Conservation (phyloP, 2,797 vertebrate genomes). For the Paedocypris micromegethes region DNA sequence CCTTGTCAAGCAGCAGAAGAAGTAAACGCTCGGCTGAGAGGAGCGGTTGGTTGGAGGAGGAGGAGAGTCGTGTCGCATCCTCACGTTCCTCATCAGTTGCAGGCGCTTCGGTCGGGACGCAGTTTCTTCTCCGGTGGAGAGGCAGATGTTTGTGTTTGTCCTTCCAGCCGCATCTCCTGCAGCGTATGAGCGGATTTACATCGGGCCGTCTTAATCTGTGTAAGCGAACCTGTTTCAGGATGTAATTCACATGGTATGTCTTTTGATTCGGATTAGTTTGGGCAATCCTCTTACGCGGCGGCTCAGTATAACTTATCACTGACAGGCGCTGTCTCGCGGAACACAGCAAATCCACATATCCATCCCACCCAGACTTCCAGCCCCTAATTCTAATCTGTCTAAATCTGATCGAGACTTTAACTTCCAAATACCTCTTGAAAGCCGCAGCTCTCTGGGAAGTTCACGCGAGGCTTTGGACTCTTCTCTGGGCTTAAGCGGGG, state of each 20-base stretch:
- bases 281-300: constrained; percentile 74
- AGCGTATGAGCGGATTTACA: constrained; percentile 75
- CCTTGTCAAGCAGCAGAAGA: constrained; percentile 72
- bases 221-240: constrained; percentile 83
- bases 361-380: constrained; percentile 75
- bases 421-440: constrained; percentile 77
- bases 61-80: neutral
- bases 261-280: constrained; percentile 82
- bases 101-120: neutral
- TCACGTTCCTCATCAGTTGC: constrained; percentile 11
- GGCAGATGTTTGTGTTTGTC: constrained; percentile 71
- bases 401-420: constrained; percentile 80
- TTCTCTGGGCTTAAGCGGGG: constrained; percentile 51
- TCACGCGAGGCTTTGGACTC: constrained; percentile 65
- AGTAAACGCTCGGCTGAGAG: constrained; percentile 73
- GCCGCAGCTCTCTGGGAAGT: constrained; percentile 64
- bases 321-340: constrained; percentile 71
- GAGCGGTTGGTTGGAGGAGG: constrained; percentile 51
- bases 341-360: constrained; percentile 75
- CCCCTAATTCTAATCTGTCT: constrained; percentile 77
- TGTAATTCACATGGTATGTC: constrained; percentile 88
- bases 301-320: constrained; percentile 79
- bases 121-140: constrained; percentile 45
- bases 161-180: constrained; percentile 65
- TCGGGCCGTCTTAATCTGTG: constrained; percentile 74